Evolutionary conservation across 2,888 invertebrate genomes (phyloP), one percentile per base, ranked within the genome.

Genomic region (Megalurothrips usitatus): DNA sequence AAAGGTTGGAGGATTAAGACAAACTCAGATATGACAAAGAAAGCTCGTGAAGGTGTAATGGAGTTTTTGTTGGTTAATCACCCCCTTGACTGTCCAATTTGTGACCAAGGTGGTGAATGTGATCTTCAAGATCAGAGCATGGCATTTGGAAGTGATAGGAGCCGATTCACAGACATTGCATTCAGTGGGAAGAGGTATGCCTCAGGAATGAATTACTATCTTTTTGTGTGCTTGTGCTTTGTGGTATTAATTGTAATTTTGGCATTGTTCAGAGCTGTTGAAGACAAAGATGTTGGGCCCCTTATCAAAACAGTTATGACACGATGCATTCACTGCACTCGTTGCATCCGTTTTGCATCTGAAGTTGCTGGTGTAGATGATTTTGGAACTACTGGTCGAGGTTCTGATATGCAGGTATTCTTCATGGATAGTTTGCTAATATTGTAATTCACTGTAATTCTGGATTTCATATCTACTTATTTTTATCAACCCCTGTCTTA

Each of bases 1-100:
- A 99, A 99, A 88, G 99, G 99, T n/a, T 97, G 96, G 99, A 92
- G 95, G 84, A 93, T 99, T 28, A 99, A 99, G 88, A 99, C 99
- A 28, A 95, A 99, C 87, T 99, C 99, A 0, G 96, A 97, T 84
- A 90, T 98, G 89, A 97, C 97, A 0, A 91, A 91, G 83, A 92
- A 93, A 86, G 92, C 92, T 0, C 88, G 93, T 81, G 93, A 92
- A 86, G 96, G 99, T 84, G 99, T 99, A 0, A 99, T 99, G 99
- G 99, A 99, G 88, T 99, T 99, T 87, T 89, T 99, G 79, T 89
- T 99, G 48, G 96, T 99, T 82, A 99, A 99, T 86, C 99, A 99
- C 88, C 99, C 99, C 0, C 88, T 99, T 83, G 99, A 99, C 89
- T 99, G 99, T 86, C 99, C 99, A 63, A 99, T 99, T 88, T 99